phyloP scores from a whole-genome alignment of 2,888 invertebrate genomes.

The Drosophila koepferae region DNA sequence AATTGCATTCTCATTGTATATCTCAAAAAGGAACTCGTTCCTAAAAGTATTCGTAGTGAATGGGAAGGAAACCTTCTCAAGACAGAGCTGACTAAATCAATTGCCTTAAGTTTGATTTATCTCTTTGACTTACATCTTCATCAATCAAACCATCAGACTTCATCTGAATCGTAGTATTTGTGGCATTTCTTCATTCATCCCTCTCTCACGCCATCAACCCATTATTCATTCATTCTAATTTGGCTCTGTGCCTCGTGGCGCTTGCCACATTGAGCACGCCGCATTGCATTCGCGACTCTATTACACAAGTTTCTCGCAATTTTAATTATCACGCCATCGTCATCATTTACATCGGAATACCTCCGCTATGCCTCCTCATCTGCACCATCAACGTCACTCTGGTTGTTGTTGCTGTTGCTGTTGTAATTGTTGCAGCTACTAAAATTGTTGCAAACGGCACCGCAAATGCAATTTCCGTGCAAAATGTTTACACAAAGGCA shows the following conservation, averaged over 20 bases:
- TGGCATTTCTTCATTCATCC: neutral
- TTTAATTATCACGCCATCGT: slow-evolving; percentile 65
- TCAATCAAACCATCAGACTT: neutral
- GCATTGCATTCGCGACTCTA: slow-evolving; percentile 45
- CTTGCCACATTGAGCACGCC: slow-evolving; percentile 33
- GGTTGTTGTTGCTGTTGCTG: slow-evolving; percentile 6
- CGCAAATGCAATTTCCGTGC: slow-evolving; percentile 71
- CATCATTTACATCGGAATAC: slow-evolving; percentile 17
- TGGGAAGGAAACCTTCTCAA: neutral
- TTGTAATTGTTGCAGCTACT: slow-evolving; percentile 40
- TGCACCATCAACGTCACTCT: neutral
- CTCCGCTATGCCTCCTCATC: neutral
- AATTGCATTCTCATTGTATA: neutral
- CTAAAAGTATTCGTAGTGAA: neutral
- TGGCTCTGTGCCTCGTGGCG: slow-evolving; percentile 42
- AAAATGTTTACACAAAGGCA: slow-evolving; percentile 70
- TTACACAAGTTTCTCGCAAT: slow-evolving; percentile 48
- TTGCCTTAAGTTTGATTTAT: neutral
- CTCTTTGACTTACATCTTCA: neutral
- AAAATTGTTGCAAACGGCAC: slow-evolving; percentile 45
- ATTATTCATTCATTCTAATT: slow-evolving; percentile 41
- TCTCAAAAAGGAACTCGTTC: neutral
- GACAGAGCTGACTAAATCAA: slow-evolving; percentile 1
- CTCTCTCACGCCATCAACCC: neutral
- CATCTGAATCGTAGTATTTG: neutral